A percentile compares a stretch with the other conserved stretches of the same genome.
phyloP scores from a whole-genome alignment of 2,888 invertebrate genomes.

The Clunio marinus region DNA sequence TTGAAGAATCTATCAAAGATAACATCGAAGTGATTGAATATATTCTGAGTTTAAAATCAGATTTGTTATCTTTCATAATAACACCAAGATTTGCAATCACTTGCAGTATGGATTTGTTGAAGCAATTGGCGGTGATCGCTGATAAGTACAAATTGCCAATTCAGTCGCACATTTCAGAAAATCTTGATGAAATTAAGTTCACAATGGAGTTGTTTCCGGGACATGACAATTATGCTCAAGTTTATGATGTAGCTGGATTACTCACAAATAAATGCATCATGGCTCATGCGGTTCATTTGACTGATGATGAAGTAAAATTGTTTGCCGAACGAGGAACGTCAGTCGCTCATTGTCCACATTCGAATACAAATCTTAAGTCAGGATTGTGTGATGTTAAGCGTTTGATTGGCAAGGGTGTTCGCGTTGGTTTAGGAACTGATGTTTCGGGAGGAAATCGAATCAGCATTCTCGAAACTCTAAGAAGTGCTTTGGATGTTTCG shows the following conservation, averaged over 20 bases:
- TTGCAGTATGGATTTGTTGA: conserved; percentile 68
- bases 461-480: conserved; percentile 71
- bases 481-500: conserved; percentile 69
- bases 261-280: conserved; percentile 70
- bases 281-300: conserved; percentile 78
- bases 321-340: conserved; percentile 61
- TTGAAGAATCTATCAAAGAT: conserved; percentile 58
- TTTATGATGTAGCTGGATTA: conserved; percentile 70
- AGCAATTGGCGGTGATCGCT: conserved; percentile 63
- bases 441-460: conserved; percentile 76
- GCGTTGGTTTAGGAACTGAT: conserved; percentile 83
- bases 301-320: conserved; percentile 63
- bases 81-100: conserved; percentile 84
- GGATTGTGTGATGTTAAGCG: conserved; percentile 74
- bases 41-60: conserved; percentile 40
- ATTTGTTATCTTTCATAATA: conserved; percentile 59
- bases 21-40: conserved; percentile 61
- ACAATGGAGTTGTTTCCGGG: conserved; percentile 59
- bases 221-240: conserved; percentile 63
- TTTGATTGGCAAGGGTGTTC: conserved; percentile 60
- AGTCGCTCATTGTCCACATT: conserved; percentile 81
- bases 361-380: conserved; percentile 75
- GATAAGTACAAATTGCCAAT: conserved; percentile 63
- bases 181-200: conserved; percentile 63
- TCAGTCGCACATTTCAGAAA: conserved; percentile 88